Evolutionary conservation across 2,888 invertebrate genomes (phyloP).

Genomic region (Ectemnius continuus): DNA sequence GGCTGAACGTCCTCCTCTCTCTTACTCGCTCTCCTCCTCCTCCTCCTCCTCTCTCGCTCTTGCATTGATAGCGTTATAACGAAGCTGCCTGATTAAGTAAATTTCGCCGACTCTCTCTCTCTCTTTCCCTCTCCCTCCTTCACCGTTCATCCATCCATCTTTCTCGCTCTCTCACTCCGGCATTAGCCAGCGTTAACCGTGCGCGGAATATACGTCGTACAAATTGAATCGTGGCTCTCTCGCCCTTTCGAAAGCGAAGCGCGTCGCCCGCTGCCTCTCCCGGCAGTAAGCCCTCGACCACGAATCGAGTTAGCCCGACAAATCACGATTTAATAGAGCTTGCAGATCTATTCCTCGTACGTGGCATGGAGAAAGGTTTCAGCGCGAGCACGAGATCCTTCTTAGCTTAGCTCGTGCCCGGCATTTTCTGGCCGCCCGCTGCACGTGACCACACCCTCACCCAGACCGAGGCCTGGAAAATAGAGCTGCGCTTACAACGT

Average conservation of each 20-base stretch:
- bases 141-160: too few relatives aligned
- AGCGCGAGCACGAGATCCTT: conserved; percentile 43
- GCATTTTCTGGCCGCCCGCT: conserved; percentile 63
- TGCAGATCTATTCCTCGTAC: conserved; percentile 60
- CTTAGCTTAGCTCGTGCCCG: conserved; percentile 60
- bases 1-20: not conserved
- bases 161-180: not conserved
- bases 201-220: conserved; percentile 43
- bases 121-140: too few relatives aligned
- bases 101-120: conserved; percentile 19
- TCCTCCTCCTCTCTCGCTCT: not conserved
- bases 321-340: conserved; percentile 63
- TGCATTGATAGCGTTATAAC: conserved; percentile 35
- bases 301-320: conserved; percentile 55
- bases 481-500: conserved; percentile 53
- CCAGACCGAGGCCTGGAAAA: conserved; percentile 55
- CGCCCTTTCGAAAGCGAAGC: conserved; percentile 40
- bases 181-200: conserved; percentile 24
- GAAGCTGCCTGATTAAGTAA: conserved; percentile 42
- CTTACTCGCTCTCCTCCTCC: conserved; percentile 10
- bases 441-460: conserved; percentile 67
- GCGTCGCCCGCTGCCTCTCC: conserved; percentile 18
- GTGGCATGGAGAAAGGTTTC: conserved; percentile 53
- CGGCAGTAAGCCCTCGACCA: conserved; percentile 32
- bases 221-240: conserved; percentile 27